Evolutionary conservation across 2,113 vertebrate species (phyloP), one percentile per base, ranked within the genome.

Genomic region (Rafetus swinhoei): DNA sequence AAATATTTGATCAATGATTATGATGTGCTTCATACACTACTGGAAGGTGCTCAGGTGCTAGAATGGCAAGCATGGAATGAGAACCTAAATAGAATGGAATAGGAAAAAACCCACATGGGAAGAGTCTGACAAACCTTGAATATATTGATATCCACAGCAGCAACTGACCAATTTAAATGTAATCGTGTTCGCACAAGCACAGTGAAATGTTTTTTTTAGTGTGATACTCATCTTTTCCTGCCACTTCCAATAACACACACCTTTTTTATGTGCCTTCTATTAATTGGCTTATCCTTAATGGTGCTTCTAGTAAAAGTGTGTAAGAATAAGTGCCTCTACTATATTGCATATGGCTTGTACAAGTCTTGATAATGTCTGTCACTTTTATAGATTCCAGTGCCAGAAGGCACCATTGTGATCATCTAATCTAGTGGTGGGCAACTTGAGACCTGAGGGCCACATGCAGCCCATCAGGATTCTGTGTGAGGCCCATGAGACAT

Each of bases 1-100:
- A 95, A 95, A 92, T 91, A 91, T 65, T 57, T 79, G 77, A 56
- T 12, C 25, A 85, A 91, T 93, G 87, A 92, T 94, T 94, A 94
- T 97, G 95, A 92, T 77, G 35, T 77, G 74, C 91, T 93, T 85
- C 92, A 14, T 35, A 57, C 50, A 79, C 83, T 87, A 88, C 79
- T 76, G 25, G 72, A 81, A 79, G 74, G 84, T 81, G 45, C 62
- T 89, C 77, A 79, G 88, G 84, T 95, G 77, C 82, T 92, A 92
- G 24, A 81, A 92, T 1, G 56, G 87, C 89, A 93, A 96, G 74
- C 29, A 55, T 59, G 84, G 35, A 79, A 79, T 90, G 95, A 95
- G 9, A 87, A 74, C 74, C 84, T 19, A 84, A 77, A 90, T 52
- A 29, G 84, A 92, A 95, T 72, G 65, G 91, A 85, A 79, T 87